Conservation (phyloP, 2,113 vertebrate genomes). For the Setophaga petechia region DNA sequence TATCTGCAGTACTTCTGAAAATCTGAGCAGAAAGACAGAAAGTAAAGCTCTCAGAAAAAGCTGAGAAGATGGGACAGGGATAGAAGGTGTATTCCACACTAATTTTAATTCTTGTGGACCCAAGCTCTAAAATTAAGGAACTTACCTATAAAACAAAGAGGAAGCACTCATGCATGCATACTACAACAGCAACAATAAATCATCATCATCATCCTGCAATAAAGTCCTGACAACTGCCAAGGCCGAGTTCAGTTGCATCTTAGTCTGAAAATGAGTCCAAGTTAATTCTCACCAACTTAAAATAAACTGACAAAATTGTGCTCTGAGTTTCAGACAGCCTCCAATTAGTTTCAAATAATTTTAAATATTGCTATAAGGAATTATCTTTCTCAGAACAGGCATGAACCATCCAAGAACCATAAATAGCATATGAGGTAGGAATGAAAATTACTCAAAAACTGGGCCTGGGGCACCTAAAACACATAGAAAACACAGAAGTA, state of each 20-base stretch:
- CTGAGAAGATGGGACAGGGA: neutral
- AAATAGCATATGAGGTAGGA: neutral
- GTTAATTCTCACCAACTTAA: neutral
- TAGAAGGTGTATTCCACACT: neutral
- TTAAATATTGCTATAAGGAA: neutral
- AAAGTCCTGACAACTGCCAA: neutral
- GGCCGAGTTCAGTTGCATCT: neutral
- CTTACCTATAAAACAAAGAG: neutral
- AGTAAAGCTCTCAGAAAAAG: neutral
- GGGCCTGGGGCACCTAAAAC: neutral
- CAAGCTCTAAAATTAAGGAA: neutral
- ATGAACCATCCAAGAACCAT: neutral
- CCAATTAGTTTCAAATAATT: neutral
- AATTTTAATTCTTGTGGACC: neutral
- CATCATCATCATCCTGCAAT: neutral
- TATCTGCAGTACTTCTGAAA: neutral
- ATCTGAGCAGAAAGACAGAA: neutral
- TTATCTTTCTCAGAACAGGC: neutral
- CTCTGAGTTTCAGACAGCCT: neutral
- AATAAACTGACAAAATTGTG: neutral
- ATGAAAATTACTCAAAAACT: neutral
- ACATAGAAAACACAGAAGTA: neutral
- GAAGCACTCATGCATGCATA: neutral
- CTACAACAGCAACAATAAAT: neutral
- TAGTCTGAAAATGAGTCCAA: fast-evolving